These are phyloP conservation scores for Xylocopa sonorina DNA, from an alignment of 1,140 invertebrate genomes.

Conservation along the genomic window DNA sequence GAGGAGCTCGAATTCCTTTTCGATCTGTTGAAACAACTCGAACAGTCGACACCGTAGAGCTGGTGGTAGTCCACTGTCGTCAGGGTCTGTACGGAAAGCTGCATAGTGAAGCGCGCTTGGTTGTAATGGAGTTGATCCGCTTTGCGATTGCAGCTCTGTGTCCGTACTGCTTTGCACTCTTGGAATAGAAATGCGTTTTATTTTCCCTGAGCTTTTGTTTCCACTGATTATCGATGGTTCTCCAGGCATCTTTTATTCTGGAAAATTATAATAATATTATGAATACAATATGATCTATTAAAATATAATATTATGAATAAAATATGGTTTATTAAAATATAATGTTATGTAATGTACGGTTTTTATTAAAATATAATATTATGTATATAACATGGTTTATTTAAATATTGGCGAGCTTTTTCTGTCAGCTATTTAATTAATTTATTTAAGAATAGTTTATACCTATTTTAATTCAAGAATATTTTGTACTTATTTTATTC, in stretches of 20 bases:
- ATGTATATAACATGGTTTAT: too few relatives aligned
- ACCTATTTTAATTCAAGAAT: too few relatives aligned
- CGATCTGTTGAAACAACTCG: constrained; percentile 96
- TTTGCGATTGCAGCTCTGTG: constrained; percentile 78
- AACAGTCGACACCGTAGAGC: constrained; percentile 89
- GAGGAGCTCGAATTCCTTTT: constrained; percentile 97
- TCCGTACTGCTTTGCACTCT: constrained; percentile 81
- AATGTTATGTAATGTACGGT: too few relatives aligned
- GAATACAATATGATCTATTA: too few relatives aligned
- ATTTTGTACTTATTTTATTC: too few relatives aligned
- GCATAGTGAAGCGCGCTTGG: constrained; percentile 76
- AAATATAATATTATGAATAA: too few relatives aligned
- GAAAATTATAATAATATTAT: too few relatives aligned
- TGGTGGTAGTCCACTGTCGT: constrained; percentile 84
- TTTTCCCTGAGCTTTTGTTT: constrained; percentile 76
- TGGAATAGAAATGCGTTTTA: constrained; percentile 81
- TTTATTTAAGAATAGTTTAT: too few relatives aligned
- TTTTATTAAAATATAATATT: too few relatives aligned
- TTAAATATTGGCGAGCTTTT: too few relatives aligned
- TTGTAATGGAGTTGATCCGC: constrained; percentile 78
- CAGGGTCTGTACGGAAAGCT: constrained; percentile 78
- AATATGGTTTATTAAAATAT: too few relatives aligned
- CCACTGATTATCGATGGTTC: constrained; percentile 74
- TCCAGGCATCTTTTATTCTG: constrained; percentile 74
- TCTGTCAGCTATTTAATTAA: too few relatives aligned